Evolutionary conservation across 2,113 vertebrate species (phyloP).

Genomic region (Cranoglanis bouderius): DNA sequence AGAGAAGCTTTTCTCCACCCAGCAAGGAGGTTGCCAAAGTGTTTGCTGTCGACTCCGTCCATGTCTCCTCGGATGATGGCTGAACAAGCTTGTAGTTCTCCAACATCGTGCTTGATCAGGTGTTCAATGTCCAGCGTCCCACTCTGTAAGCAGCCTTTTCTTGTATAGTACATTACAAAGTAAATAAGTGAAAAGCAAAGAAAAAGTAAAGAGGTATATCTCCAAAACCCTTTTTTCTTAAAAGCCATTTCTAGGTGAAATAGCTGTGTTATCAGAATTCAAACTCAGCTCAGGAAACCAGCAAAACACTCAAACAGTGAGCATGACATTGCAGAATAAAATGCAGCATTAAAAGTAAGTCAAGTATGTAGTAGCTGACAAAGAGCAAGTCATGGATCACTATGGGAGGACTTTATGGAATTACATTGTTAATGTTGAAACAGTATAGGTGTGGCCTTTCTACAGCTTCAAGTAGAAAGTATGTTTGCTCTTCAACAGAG

Average conservation of each 20-base stretch:
- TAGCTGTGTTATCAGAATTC: not conserved
- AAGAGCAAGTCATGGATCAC: not conserved
- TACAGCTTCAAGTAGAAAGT: not conserved
- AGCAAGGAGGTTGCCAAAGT: constrained; percentile 64
- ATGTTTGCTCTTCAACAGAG: not conserved
- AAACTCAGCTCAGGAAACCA: not conserved
- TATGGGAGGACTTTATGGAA: not conserved
- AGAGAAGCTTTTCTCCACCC: constrained; percentile 29
- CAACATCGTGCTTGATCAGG: constrained; percentile 41
- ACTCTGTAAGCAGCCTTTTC: constrained; percentile 21
- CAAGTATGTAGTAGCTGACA: not conserved
- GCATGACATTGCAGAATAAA: not conserved
- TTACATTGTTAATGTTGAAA: not conserved
- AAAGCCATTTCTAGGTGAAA: constrained; percentile 15
- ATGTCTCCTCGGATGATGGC: constrained; percentile 72
- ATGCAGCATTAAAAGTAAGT: not conserved
- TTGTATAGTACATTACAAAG: constrained; percentile 30
- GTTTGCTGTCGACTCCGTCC: constrained; percentile 39
- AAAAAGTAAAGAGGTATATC: not conserved
- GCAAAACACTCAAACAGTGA: not conserved
- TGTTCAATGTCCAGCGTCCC: constrained; percentile 6
- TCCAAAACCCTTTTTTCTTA: not conserved
- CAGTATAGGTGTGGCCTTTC: constrained; percentile 16
- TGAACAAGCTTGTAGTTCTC: constrained; percentile 70
- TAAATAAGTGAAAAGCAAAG: constrained; percentile 18